Evolutionary conservation across 1,140 invertebrate species (phyloP), one percentile per base, ranked within the genome.

Genomic region (Centruroides vittatus): DNA sequence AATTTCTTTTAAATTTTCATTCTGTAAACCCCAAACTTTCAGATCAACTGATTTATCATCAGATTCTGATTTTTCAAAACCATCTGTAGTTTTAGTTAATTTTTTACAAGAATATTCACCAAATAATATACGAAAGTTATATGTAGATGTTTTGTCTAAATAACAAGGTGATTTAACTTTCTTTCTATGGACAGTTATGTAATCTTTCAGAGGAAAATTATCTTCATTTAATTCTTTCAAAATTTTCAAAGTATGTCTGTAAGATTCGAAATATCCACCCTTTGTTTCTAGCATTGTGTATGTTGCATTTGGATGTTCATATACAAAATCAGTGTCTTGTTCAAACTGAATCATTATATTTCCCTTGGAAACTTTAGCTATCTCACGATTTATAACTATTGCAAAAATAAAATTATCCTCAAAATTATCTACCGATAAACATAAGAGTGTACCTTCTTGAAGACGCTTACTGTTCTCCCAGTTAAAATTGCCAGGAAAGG

Each of bases 381-480:
- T 47, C 49, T 85, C 76, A 49, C 82, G 73, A 36, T 84, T 75
- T 4, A 75, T 69, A 23, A 89, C 81, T 1, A 79, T 82, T n/a
- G 80, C 86, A 66, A 87, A 80, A 50, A 84, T 71, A 48, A 86
- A 73, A 41, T 78, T 79, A 41, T 41, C 8, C 36, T 78, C 71
- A 71, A 88, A 89, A 56, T 83, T 76, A 68, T 86, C 80, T 11
- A 66, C 73, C 1, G 84, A 84, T 35, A 91, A 78, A 62, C 84
- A 80, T 0, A 90, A 66, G n/a, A 90, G 72, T 0, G 84, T 82
- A 1, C 87, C 87, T 72, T 74, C 82, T 68, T 88, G 78, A 36
- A 90, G 79, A 55, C 82, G 73, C 59, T 61, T 48, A 72, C 57
- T 57, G 71, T 64, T 48, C 78, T 70, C 1, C 65, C 51, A 56